These are phyloP conservation scores for Microctonus aethiopoides DNA, from an alignment of 2,888 invertebrate species.

Conservation along the genomic window DNA sequence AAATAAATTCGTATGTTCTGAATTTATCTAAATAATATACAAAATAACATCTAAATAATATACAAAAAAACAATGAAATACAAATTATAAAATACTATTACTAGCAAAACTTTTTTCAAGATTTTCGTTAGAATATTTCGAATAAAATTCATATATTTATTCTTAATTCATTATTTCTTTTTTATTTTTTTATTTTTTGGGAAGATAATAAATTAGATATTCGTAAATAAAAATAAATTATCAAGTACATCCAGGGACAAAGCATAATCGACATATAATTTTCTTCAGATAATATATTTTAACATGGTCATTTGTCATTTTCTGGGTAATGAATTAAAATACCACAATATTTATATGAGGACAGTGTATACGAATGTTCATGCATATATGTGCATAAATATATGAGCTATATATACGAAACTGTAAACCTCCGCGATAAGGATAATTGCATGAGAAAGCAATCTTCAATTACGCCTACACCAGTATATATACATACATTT, in stretches of 20 bases:
- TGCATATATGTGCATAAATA: not conserved
- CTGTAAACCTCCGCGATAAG: not conserved
- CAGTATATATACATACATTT: too few species aligned
- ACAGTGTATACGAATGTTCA: not conserved
- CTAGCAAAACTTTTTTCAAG: too few species aligned
- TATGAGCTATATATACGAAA: not conserved
- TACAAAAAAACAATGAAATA: not conserved
- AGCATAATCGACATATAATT: not conserved
- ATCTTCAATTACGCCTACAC: constrained; percentile 22
- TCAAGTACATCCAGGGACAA: too few species aligned
- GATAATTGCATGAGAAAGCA: constrained; percentile 30
- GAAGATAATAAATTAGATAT: not conserved
- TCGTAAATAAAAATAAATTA: too few species aligned
- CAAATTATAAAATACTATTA: too few species aligned
- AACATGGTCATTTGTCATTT: constrained; percentile 25
- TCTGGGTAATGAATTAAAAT: not conserved
- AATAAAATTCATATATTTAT: too few species aligned
- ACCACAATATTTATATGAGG: constrained; percentile 6
- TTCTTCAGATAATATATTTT: not conserved
- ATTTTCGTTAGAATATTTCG: too few species aligned
- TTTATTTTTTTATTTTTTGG: too few species aligned
- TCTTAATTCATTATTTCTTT: too few species aligned
- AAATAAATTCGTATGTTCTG: not conserved
- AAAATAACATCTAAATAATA: not conserved
- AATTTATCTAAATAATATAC: not conserved